Base-by-base conservation (phyloP, 1,140 invertebrate species). In the Paramacrobiotus metropolitanus region DNA sequence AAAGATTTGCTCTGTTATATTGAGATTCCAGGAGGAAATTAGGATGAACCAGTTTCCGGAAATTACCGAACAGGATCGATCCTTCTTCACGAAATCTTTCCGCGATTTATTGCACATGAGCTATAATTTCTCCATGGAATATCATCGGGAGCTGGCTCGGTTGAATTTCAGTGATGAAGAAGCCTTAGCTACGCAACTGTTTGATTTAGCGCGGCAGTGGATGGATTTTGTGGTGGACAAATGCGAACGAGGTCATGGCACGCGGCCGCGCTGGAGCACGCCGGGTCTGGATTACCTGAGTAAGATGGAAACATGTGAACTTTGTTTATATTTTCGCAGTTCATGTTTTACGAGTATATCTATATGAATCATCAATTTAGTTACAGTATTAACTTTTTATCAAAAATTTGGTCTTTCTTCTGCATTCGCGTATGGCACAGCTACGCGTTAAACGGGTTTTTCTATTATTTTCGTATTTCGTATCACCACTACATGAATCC, bases 61-160 rank as follows among this genome's bases (percentile, higher is more conserved):
- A 29, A 66, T 78, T 62, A 79, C 80, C 59, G 76, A 79, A 61
- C 71, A 72, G 60, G 80, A 82, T 61, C 74, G 76, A 68, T 66
- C 65, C 61, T 69, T 75, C 59, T 63, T 81, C n/a, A 71, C 71
- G 21, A 80, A 79, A 0, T 72, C 84, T 44, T 81, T 82, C 9
- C 74, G 84, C 0, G 86, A 90, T 69, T 83, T 89, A 31, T 73
- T 91, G 44, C 81, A 88, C 71, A 85, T 87, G 68, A 83, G 83
- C 60, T 91, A 83, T 71, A 84, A 83, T 70, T 86, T 55, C 59
- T 71, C 68, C 29, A 65, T 67, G 29, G 69, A 87, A 78, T 87
- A 87, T 68, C 81, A 87, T 67, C 85, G 82, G 72, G 85, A 87
- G 70, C 77, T 86, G 59, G 81, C 80, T 48, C 77, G 82, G 21